Percentiles rank a stretch among this genome's conserved stretches.
phyloP scores from a whole-genome alignment of 2,113 vertebrate genomes.

The Argyrosomus japonicus region DNA sequence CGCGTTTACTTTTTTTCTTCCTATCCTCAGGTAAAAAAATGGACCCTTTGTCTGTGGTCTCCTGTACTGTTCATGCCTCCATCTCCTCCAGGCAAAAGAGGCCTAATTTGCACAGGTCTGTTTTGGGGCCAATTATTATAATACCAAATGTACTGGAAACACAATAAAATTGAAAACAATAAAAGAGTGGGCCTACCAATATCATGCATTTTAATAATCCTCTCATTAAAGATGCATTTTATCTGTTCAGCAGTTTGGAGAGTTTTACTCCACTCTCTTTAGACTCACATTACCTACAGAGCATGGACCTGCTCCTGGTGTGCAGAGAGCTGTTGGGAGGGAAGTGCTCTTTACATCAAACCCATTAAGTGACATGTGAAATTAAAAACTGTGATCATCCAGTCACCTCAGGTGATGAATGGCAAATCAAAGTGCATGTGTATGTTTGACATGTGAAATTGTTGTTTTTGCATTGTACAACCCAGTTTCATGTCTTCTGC shows the following conservation, averaged over 20 bases:
- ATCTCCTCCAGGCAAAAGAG: constrained; percentile 82
- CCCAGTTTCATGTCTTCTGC: not conserved
- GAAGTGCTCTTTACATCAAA: not conserved
- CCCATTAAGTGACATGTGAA: not conserved
- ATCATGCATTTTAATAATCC: constrained; percentile 77
- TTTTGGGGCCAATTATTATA: constrained; percentile 87
- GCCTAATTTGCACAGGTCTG: constrained; percentile 84
- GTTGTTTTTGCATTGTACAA: not conserved
- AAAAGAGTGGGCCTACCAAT: constrained; percentile 63
- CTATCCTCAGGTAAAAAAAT: constrained; percentile 77
- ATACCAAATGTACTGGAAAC: constrained; percentile 83
- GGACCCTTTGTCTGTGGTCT: constrained; percentile 81
- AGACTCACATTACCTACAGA: constrained; percentile 39
- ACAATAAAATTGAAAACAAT: constrained; percentile 82
- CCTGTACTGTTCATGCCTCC: constrained; percentile 76
- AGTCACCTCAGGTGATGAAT: not conserved
- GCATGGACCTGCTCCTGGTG: constrained; percentile 2
- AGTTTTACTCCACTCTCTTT: constrained; percentile 48
- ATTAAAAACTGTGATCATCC: not conserved
- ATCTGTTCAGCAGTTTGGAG: constrained; percentile 65
- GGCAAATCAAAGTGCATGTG: not conserved
- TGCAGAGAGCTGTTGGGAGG: not conserved
- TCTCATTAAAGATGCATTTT: constrained; percentile 77
- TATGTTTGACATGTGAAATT: not conserved
- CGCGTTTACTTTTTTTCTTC: constrained; percentile 71